phyloP scores from a whole-genome alignment of 2,797 vertebrate genomes.

The Kryptopterus vitreolus region DNA sequence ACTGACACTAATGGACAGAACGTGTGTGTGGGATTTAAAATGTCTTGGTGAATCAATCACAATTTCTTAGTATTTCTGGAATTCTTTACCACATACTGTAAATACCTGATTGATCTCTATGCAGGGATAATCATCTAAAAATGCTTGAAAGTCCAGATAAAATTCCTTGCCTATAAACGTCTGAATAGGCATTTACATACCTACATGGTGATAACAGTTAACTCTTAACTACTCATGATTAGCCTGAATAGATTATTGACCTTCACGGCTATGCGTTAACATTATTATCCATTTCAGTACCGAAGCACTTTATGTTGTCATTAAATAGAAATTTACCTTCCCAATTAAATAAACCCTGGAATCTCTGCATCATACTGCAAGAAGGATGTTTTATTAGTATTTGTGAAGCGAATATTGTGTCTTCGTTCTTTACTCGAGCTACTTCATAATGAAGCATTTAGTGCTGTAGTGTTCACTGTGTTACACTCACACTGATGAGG shows the following conservation, averaged over 20 bases:
- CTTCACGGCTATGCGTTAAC: too few relatives aligned
- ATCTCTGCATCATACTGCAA: not conserved
- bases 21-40: not conserved
- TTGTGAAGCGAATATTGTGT: not conserved
- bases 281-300: not conserved
- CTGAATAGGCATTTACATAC: not conserved
- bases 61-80: not conserved
- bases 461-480: not conserved
- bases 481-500: slow-evolving; percentile 70
- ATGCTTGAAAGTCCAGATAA: not conserved
- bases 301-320: not conserved
- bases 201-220: not conserved
- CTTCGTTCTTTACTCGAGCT: not conserved
- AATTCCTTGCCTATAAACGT: not conserved
- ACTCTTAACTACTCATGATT: not conserved
- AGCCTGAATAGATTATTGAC: not conserved
- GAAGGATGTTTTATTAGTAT: too few relatives aligned
- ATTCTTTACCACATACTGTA: not conserved
- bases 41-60: not conserved
- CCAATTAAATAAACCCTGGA: not conserved
- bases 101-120: not conserved
- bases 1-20: not conserved
- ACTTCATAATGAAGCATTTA: too few relatives aligned
- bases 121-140: not conserved
- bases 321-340: not conserved